Conservation (phyloP, 2,797 vertebrate genomes). For the Yasuhikotakia modesta region DNA sequence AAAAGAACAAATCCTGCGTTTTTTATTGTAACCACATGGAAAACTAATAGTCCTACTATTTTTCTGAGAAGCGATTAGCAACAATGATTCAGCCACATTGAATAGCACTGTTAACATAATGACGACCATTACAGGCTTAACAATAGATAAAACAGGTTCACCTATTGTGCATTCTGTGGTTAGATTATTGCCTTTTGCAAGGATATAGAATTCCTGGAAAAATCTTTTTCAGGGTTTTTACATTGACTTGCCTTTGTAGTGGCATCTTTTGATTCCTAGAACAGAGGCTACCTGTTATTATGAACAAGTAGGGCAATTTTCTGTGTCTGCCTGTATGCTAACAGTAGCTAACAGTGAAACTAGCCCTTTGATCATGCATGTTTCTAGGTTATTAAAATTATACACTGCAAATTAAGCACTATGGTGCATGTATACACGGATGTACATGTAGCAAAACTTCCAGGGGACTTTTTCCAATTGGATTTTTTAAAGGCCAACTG, state of each 20-base stretch:
- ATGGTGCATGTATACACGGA: too few relatives aligned
- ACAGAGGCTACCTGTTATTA: neutral
- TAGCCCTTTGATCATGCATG: neutral
- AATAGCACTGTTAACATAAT: slow-evolving; percentile 5
- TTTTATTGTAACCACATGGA: slow-evolving; percentile 13
- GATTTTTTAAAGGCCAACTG: too few relatives aligned
- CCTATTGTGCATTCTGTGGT: neutral
- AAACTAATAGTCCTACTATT: slow-evolving; percentile 11
- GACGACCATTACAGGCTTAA: slow-evolving; percentile 6
- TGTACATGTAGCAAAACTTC: too few relatives aligned
- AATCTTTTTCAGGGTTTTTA: neutral
- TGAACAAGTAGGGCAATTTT: neutral
- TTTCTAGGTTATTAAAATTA: neutral
- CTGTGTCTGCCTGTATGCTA: neutral
- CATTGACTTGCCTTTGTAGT: neutral
- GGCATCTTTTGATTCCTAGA: neutral
- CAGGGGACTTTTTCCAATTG: too few relatives aligned
- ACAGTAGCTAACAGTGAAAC: neutral
- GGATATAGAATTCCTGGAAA: slow-evolving; percentile 4
- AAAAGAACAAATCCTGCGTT: neutral
- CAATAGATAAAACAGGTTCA: slow-evolving; percentile 15
- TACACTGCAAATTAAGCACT: neutral
- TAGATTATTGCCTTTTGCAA: neutral
- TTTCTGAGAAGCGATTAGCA: slow-evolving; percentile 22
- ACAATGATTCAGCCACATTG: slow-evolving; percentile 26